Evolutionary conservation across 2,888 invertebrate species (phyloP).

Genomic region (Drosophila melanocephala): DNA sequence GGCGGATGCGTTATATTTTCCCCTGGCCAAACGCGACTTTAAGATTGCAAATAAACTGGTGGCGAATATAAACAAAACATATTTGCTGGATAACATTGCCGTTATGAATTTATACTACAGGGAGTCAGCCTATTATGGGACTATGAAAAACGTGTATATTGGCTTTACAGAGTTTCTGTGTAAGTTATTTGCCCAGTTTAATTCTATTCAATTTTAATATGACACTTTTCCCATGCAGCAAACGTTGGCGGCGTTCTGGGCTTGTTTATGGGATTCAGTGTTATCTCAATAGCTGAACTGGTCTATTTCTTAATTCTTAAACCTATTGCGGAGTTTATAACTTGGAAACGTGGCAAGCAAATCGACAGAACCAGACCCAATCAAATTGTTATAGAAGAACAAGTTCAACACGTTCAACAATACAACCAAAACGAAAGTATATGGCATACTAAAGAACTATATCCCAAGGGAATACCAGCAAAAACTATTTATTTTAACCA

Average conservation of each 20-base stretch:
- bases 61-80: slow-evolving; percentile 64
- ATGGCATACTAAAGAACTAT: slow-evolving; percentile 60
- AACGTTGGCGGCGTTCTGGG: slow-evolving; percentile 93
- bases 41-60: slow-evolving; percentile 67
- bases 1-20: slow-evolving; percentile 88
- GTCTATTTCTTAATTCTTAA: slow-evolving; percentile 89
- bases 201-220: not conserved
- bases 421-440: slow-evolving; percentile 12
- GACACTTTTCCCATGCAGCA: slow-evolving; percentile 86
- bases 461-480: slow-evolving; percentile 56
- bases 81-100: slow-evolving; percentile 88
- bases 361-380: not conserved
- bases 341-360: slow-evolving; percentile 42
- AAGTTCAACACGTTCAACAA: not conserved
- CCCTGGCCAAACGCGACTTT: slow-evolving; percentile 72
- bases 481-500: not conserved
- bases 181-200: slow-evolving; percentile 85
- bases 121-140: slow-evolving; percentile 90
- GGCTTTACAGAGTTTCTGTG: slow-evolving; percentile 93
- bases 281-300: slow-evolving; percentile 91
- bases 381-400: not conserved
- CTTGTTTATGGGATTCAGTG: slow-evolving; percentile 92
- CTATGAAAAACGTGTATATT: slow-evolving; percentile 91
- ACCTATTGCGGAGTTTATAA: slow-evolving; percentile 83
- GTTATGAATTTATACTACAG: slow-evolving; percentile 91